Evolutionary conservation across 2,797 vertebrate species (phyloP), one percentile per base, ranked within the genome.

Genomic region (Lophius americanus): DNA sequence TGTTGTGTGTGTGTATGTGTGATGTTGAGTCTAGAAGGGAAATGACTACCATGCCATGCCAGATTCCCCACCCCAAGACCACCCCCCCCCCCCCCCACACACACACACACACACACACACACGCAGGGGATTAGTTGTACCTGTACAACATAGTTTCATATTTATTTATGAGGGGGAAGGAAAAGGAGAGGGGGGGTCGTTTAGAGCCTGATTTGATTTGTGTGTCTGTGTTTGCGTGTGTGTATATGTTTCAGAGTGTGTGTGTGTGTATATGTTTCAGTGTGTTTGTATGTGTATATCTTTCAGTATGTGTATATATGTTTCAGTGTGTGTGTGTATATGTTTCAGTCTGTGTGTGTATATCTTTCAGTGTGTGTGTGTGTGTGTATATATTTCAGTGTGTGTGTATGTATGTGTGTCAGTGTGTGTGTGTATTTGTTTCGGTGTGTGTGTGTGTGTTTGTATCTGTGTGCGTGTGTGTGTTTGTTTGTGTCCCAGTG

Each of bases 21-120:
- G 91, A 89, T 92, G 88, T 89, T 92, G 88, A 91, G 89, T 92
- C 90, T 92, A 89, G 89, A 90, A 78, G 85, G 91, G 89, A 91
- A 92, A 91, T 91, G 91, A 89, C 89, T 89, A 82, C 78, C 79
- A 83, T 81, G 77, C 83, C 9, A 64, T 89, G 88, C 91, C 88
- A 92, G 77, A 88, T 58, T 49, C 32, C 68, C 55, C 75, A 68
- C 32, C 46, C 44, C 51, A 36, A 32, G 39, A 47, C 46, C n/a
- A 32, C 68, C 41, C 72, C 56, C 35, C 51, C 56, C 39, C 50
- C 33, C 60, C 61, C 64, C 56, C 68, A 48, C 57, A 56, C 63
- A 59, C 75, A 72, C 61, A 61, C 46, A 60, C 53, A 60, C 50
- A 69, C 61, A 71, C 65, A 73, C 53, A 70, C 73, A 71, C 55